phyloP scores from a whole-genome alignment of 1,140 invertebrate species.

The Lepidostoma basale region DNA sequence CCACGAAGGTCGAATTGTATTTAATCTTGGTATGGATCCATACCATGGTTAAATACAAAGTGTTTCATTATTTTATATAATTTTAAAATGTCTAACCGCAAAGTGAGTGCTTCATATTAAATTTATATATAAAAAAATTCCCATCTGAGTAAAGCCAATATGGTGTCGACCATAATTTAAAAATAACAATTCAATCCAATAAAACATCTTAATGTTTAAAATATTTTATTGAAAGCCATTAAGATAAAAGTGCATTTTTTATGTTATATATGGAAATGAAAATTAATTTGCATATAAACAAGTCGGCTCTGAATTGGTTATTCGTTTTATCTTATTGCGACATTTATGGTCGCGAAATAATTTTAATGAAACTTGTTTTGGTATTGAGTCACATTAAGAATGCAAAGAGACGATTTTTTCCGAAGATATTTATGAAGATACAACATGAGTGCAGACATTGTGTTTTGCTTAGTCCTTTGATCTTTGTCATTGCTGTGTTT shows the following conservation, averaged over 20 bases:
- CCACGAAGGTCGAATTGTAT: no score
- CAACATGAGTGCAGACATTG: background rate
- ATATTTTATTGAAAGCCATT: background rate
- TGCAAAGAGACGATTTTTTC: background rate
- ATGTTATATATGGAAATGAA: background rate
- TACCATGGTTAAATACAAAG: no score
- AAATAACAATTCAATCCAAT: no score
- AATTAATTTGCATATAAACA: background rate
- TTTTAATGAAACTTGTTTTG: background rate
- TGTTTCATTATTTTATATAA: no score
- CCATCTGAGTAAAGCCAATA: no score
- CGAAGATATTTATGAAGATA: background rate
- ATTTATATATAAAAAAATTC: background rate
- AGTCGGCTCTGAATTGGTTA: background rate
- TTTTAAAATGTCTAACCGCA: background rate
- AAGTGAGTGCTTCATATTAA: background rate
- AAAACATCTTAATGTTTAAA: background rate
- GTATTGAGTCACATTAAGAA: background rate
- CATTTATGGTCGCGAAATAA: background rate
- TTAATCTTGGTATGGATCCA: no score
- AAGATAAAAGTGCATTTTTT: background rate
- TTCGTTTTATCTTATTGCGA: no score
- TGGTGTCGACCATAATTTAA: no score
- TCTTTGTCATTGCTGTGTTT: slow-evolving; percentile 18
- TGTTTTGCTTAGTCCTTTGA: background rate